phyloP scores from a whole-genome alignment of 1,140 invertebrate species.

The Zaprionus kolodkinae region DNA sequence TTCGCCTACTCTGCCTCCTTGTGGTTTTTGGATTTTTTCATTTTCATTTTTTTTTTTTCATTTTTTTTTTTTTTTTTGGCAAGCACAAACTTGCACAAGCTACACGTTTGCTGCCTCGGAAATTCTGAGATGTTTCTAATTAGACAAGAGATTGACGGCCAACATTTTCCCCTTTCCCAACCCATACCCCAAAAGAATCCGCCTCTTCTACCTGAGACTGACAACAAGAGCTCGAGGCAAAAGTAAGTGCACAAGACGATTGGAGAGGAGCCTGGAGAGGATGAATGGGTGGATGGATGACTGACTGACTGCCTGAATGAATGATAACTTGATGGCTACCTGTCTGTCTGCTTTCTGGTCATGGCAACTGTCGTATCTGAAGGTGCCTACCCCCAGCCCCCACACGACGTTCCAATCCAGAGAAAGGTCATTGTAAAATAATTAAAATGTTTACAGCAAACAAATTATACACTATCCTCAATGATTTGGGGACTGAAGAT shows the following conservation, averaged over 20 bases:
- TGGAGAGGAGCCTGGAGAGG: not conserved
- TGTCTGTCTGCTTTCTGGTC: slow-evolving; percentile 8
- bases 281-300: not conserved
- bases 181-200: not conserved
- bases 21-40: slow-evolving; percentile 33
- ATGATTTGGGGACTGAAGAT: not conserved
- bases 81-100: slow-evolving; percentile 26
- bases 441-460: slow-evolving; percentile 13
- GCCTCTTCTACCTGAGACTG: not conserved
- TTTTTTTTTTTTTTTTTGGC: slow-evolving; percentile 20
- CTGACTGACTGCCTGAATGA: not conserved
- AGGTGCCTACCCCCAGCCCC: not conserved
- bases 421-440: slow-evolving; percentile 20
- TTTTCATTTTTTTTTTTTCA: not conserved
- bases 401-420: no score
- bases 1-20: slow-evolving; percentile 1
- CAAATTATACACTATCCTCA: not conserved
- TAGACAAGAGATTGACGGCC: slow-evolving; percentile 65
- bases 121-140: slow-evolving; percentile 63
- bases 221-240: not conserved
- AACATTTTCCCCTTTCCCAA: slow-evolving; percentile 20
- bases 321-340: slow-evolving; percentile 6
- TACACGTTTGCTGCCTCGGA: slow-evolving; percentile 23
- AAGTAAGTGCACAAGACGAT: slow-evolving; percentile 20
- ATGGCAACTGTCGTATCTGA: slow-evolving; percentile 30